Percentiles rank a stretch among this genome's conserved stretches.
Evolutionary conservation across 2,888 invertebrate species (phyloP).

Genomic region (Pollenia griseotomentosa): DNA sequence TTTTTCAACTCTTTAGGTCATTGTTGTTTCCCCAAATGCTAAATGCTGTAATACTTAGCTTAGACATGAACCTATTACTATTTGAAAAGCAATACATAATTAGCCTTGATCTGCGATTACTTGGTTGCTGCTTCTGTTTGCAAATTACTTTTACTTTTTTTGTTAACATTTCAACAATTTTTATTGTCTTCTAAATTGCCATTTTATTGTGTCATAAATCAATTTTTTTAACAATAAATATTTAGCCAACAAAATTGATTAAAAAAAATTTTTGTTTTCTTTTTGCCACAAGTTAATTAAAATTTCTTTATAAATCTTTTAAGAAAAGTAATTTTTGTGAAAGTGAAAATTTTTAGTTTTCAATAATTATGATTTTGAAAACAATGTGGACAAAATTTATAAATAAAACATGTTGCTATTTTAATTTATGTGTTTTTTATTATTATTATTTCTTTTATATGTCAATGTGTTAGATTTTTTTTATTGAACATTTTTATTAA

Average conservation of each 20-base stretch:
- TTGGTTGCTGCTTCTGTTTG: no score
- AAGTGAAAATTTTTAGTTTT: conserved; percentile 49
- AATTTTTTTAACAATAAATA: neutral
- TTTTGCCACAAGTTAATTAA: conserved; percentile 44
- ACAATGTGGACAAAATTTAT: neutral
- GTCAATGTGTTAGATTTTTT: conserved; percentile 27
- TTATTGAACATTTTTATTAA: conserved; percentile 7
- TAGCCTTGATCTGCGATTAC: no score
- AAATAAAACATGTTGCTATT: conserved; percentile 24
- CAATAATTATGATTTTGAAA: conserved; percentile 23
- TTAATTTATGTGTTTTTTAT: neutral
- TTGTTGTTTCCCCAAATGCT: no score
- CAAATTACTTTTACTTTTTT: no score
- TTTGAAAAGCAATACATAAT: no score
- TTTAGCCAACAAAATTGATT: neutral
- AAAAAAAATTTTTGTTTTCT: conserved; percentile 23
- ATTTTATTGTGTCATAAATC: neutral
- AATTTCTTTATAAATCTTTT: conserved; percentile 21
- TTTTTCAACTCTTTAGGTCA: no score
- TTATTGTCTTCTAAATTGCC: no score
- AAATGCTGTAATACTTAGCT: no score
- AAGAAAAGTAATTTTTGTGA: conserved; percentile 46
- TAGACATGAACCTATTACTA: no score
- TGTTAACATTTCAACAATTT: no score
- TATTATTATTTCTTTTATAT: conserved; percentile 19